A percentile compares a stretch with the other conserved stretches of the same genome.
Evolutionary conservation across 1,140 invertebrate genomes (phyloP).

Genomic region (Leptonema lineaticorne): DNA sequence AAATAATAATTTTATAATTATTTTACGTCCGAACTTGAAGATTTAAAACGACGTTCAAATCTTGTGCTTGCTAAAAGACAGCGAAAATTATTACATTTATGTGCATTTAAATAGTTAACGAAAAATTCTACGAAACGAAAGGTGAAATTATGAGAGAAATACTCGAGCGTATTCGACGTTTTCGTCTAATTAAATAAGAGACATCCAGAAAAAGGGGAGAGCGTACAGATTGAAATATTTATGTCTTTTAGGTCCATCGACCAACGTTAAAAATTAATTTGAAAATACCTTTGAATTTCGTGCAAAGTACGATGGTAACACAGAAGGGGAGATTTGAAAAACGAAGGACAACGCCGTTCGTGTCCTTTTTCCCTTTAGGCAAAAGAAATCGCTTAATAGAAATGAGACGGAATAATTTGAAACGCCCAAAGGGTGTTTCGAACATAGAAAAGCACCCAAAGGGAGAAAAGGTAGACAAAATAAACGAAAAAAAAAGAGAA

Average conservation of each 20-base stretch:
- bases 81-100: too few species aligned
- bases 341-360: background rate
- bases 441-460: background rate
- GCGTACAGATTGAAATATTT: slow-evolving; percentile 1
- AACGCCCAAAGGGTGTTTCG: background rate
- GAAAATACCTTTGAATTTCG: slow-evolving; percentile 26
- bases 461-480: background rate
- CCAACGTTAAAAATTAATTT: slow-evolving; percentile 15
- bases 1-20: too few species aligned
- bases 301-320: too few species aligned
- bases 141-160: too few species aligned
- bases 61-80: too few species aligned
- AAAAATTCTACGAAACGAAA: too few species aligned
- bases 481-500: background rate
- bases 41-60: too few species aligned
- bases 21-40: too few species aligned
- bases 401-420: slow-evolving; percentile 27
- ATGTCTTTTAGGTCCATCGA: background rate
- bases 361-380: background rate
- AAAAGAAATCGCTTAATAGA: slow-evolving; percentile 24
- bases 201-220: too few species aligned
- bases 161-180: too few species aligned
- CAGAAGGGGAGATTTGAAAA: background rate
- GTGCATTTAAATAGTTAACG: too few species aligned
- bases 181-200: too few species aligned